phyloP scores from a whole-genome alignment of 1,140 invertebrate species.

The Drosophila navojoa region DNA sequence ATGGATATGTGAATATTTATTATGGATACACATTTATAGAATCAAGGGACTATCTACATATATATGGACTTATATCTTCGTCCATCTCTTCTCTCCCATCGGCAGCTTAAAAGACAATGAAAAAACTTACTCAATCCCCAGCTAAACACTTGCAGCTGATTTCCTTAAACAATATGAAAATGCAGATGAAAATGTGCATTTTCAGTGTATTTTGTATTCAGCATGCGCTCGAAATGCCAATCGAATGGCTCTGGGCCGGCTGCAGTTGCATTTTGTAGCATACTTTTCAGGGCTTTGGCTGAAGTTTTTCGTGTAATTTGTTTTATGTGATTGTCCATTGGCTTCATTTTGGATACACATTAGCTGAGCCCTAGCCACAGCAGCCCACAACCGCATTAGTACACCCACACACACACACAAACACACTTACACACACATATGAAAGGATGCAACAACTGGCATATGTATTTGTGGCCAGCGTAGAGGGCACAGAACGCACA shows the following conservation, averaged over 20 bases:
- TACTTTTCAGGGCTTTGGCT: slow-evolving; percentile 72
- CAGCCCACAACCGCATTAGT: slow-evolving; percentile 34
- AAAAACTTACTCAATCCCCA: too few species aligned
- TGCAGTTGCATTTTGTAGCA: slow-evolving; percentile 73
- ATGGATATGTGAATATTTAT: too few species aligned
- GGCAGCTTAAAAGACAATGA: too few species aligned
- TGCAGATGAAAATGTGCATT: not conserved
- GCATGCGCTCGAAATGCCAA: not conserved
- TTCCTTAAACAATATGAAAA: not conserved
- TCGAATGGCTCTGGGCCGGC: slow-evolving; percentile 27
- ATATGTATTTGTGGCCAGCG: slow-evolving; percentile 55
- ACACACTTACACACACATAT: slow-evolving; percentile 8
- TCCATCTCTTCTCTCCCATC: too few species aligned
- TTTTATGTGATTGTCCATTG: slow-evolving; percentile 81
- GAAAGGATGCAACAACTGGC: slow-evolving; percentile 71
- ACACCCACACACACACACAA: slow-evolving; percentile 20
- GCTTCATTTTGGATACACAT: slow-evolving; percentile 76
- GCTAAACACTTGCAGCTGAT: too few species aligned
- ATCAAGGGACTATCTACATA: too few species aligned
- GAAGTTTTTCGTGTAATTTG: slow-evolving; percentile 77
- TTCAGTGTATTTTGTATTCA: slow-evolving; percentile 9
- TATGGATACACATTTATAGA: too few species aligned
- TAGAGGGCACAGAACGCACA: slow-evolving; percentile 59
- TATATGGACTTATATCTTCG: too few species aligned
- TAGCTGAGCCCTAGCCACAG: slow-evolving; percentile 64